phyloP scores from a whole-genome alignment of 2,888 invertebrate species.

The Mycalesis mineus region DNA sequence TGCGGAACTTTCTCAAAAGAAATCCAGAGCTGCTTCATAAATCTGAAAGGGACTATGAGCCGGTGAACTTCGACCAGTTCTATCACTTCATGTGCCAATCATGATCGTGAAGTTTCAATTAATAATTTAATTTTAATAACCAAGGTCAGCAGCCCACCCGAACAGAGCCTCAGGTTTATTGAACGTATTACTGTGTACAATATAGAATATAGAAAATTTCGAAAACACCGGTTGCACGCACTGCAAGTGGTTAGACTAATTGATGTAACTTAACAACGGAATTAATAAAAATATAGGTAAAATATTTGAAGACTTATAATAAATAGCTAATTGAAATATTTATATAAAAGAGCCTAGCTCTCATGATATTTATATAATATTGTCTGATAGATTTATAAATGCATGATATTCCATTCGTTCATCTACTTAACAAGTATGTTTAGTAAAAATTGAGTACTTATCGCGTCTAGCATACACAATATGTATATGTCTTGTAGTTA shows the following conservation, averaged over 20 bases:
- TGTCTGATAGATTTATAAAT: slow-evolving; percentile 18
- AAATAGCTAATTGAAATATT: slow-evolving; percentile 27
- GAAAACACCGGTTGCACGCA: slow-evolving; percentile 10
- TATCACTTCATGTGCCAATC: slow-evolving; percentile 75
- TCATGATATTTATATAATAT: slow-evolving; percentile 16
- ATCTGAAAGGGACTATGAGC: slow-evolving; percentile 60
- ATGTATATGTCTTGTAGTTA: slow-evolving; percentile 33
- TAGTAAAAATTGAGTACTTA: slow-evolving; percentile 44
- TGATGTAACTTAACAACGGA: slow-evolving; percentile 19
- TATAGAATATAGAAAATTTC: slow-evolving; percentile 16
- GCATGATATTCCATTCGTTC: slow-evolving; percentile 38
- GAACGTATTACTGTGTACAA: slow-evolving; percentile 12
- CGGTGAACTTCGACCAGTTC: slow-evolving; percentile 73
- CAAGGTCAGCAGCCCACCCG: slow-evolving; percentile 48
- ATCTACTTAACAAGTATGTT: slow-evolving; percentile 4
- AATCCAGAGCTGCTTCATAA: slow-evolving; percentile 66
- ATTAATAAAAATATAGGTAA: slow-evolving; percentile 20
- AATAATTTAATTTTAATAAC: slow-evolving; percentile 26
- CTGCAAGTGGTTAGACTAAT: slow-evolving; percentile 14
- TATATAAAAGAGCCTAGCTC: slow-evolving; percentile 31
- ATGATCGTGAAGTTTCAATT: slow-evolving; percentile 47
- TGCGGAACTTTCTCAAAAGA: slow-evolving; percentile 69
- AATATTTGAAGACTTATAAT: slow-evolving; percentile 23
- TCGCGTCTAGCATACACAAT: slow-evolving; percentile 41
- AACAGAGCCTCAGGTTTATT: slow-evolving; percentile 43